These are phyloP conservation scores for Drosophila anomalata DNA, from an alignment of 2,888 invertebrate genomes.

Conservation along the genomic window DNA sequence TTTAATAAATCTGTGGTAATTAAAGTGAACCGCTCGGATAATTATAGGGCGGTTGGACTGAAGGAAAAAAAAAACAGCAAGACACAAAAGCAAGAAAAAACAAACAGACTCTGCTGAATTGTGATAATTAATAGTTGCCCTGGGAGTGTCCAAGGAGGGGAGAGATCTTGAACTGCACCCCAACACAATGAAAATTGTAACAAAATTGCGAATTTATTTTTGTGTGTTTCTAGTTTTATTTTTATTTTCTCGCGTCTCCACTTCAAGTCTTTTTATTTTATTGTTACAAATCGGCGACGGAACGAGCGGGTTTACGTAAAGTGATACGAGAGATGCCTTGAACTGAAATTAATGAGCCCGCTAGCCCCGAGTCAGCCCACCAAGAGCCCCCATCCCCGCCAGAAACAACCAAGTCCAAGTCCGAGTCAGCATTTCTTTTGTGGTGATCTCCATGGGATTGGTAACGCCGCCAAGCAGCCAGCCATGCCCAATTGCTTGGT, in stretches of 20 bases:
- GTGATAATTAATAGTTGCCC: conserved; percentile 66
- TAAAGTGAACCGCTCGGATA: conserved; percentile 63
- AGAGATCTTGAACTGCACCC: conserved; percentile 46
- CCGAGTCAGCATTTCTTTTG: conserved; percentile 71
- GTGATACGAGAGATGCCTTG: conserved; percentile 55
- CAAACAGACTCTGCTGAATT: conserved; percentile 58
- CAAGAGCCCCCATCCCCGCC: conserved; percentile 19
- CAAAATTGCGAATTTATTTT: conserved; percentile 67
- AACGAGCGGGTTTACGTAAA: conserved; percentile 54
- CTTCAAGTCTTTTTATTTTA: conserved; percentile 24
- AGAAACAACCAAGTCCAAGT: conserved; percentile 21
- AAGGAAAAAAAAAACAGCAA: not conserved
- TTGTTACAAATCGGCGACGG: conserved; percentile 69
- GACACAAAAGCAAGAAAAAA: conserved; percentile 18
- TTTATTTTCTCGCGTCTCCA: conserved; percentile 25
- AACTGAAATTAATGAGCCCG: conserved; percentile 76
- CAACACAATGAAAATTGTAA: conserved; percentile 72
- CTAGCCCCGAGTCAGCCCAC: conserved; percentile 28
- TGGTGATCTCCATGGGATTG: conserved; percentile 52
- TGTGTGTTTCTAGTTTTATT: conserved; percentile 28
- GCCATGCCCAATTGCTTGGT: conserved; percentile 62
- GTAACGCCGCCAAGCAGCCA: conserved; percentile 60
- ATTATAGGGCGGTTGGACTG: conserved; percentile 55
- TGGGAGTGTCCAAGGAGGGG: conserved; percentile 53
- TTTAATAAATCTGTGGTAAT: conserved; percentile 62